Conservation (phyloP, 2,888 invertebrate species). For the Bembecia ichneumoniformis region DNA sequence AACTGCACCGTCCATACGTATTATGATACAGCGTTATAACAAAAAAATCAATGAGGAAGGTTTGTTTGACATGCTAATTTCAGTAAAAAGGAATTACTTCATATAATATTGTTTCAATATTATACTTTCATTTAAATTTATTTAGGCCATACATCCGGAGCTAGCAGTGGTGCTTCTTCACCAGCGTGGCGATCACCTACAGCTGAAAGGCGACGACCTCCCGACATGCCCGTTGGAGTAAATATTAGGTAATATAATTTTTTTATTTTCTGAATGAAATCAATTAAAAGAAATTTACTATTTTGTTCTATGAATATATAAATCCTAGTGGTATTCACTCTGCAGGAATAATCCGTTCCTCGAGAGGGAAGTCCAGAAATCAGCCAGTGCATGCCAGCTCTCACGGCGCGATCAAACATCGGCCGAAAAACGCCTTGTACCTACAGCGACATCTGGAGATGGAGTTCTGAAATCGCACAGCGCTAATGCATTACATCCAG, state of each 20-base stretch:
- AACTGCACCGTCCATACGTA: constrained; percentile 77
- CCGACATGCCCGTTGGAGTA: constrained; percentile 64
- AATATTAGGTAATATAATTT: constrained; percentile 44
- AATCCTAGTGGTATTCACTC: neutral
- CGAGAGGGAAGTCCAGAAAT: constrained; percentile 75
- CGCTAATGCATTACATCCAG: constrained; percentile 55
- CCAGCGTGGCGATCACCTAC: constrained; percentile 78
- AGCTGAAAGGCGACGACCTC: constrained; percentile 71
- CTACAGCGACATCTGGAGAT: constrained; percentile 31
- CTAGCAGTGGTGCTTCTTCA: constrained; percentile 76
- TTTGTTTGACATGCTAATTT: constrained; percentile 5
- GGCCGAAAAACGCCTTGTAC: constrained; percentile 37
- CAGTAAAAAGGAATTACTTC: neutral
- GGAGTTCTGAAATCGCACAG: constrained; percentile 62
- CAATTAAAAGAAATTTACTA: neutral
- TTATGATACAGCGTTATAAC: constrained; percentile 80
- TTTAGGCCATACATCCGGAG: constrained; percentile 53
- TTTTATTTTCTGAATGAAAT: constrained; percentile 1
- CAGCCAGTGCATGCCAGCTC: constrained; percentile 73
- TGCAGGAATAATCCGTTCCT: constrained; percentile 67
- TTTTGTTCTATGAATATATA: no score
- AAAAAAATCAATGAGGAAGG: constrained; percentile 75
- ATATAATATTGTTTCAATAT: neutral
- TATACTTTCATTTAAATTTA: constrained; percentile 1
- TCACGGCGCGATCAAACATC: constrained; percentile 51